Evolutionary conservation across 2,888 invertebrate species (phyloP).

Genomic region (Thecocarcelia acutangulata): DNA sequence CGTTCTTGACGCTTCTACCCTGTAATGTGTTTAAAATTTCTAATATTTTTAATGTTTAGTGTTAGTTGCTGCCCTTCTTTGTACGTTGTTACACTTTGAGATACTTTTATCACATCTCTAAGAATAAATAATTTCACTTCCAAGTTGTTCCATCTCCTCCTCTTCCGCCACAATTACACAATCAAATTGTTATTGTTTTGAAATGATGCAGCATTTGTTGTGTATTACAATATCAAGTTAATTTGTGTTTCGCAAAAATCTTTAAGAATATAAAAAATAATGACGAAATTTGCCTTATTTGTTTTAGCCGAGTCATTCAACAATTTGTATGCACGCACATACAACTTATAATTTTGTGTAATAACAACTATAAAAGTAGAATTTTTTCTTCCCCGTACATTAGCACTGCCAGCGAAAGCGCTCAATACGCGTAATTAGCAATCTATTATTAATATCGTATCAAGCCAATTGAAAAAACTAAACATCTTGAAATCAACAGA

Average conservation of each 20-base stretch:
- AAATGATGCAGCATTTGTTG: not conserved
- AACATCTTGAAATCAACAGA: too few species aligned
- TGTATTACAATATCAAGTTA: not conserved
- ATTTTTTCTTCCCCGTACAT: too few species aligned
- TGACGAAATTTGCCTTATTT: slow-evolving; percentile 13
- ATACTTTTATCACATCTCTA: not conserved
- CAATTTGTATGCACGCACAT: slow-evolving; percentile 48
- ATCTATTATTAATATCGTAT: too few species aligned
- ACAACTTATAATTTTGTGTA: too few species aligned
- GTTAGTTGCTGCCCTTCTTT: too few species aligned
- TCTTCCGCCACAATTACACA: slow-evolving; percentile 7
- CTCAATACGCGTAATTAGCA: too few species aligned
- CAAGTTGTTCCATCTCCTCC: slow-evolving; percentile 29
- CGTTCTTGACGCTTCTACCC: too few species aligned
- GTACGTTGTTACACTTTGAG: not conserved
- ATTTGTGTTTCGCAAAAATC: slow-evolving; percentile 4
- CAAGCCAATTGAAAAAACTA: too few species aligned
- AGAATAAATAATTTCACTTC: not conserved
- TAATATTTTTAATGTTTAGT: too few species aligned
- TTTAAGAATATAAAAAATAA: not conserved
- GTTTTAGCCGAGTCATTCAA: slow-evolving; percentile 48
- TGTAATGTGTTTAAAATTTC: too few species aligned
- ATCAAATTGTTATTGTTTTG: slow-evolving; percentile 14
- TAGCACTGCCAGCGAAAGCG: too few species aligned
- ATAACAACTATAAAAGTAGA: too few species aligned